phyloP scores from a whole-genome alignment of 2,797 vertebrate species.

The Tachyglossus aculeatus region DNA sequence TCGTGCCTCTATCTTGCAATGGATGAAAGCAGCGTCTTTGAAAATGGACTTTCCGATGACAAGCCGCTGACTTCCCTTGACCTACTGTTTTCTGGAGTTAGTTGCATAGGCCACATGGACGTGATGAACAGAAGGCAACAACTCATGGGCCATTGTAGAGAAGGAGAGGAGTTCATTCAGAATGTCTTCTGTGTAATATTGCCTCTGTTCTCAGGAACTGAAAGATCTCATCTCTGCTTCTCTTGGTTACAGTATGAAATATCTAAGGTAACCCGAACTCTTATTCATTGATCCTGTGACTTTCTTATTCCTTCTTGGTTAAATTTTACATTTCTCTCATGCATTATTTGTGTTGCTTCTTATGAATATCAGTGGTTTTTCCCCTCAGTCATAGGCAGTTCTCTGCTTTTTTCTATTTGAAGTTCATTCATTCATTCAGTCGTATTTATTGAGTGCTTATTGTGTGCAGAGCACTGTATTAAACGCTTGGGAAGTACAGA shows the following conservation, averaged over 20 bases:
- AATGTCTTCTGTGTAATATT: slow-evolving; percentile 80
- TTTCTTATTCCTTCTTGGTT: not conserved
- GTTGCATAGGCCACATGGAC: slow-evolving; percentile 83
- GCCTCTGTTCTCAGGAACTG: slow-evolving; percentile 76
- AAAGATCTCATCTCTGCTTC: slow-evolving; percentile 78
- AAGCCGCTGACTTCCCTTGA: slow-evolving; percentile 77
- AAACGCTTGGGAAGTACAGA: too few relatives aligned
- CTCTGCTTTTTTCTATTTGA: too few relatives aligned
- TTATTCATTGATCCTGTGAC: not conserved
- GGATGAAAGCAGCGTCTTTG: slow-evolving; percentile 84
- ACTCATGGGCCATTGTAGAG: slow-evolving; percentile 79
- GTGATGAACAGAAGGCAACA: slow-evolving; percentile 70
- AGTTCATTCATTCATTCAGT: too few relatives aligned
- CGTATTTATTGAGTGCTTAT: too few relatives aligned
- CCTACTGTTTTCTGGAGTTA: slow-evolving; percentile 74
- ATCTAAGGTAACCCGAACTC: slow-evolving; percentile 81
- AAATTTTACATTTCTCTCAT: too few relatives aligned
- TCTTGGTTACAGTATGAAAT: slow-evolving; percentile 90
- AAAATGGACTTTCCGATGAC: slow-evolving; percentile 60
- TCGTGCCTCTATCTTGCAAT: slow-evolving; percentile 78
- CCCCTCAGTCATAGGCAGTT: too few relatives aligned
- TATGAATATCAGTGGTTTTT: too few relatives aligned
- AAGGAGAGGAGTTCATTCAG: slow-evolving; percentile 88
- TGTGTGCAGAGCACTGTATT: too few relatives aligned
- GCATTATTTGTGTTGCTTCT: too few relatives aligned